Evolutionary conservation across 2,113 vertebrate genomes (phyloP).

Genomic region (Tinamus guttatus): DNA sequence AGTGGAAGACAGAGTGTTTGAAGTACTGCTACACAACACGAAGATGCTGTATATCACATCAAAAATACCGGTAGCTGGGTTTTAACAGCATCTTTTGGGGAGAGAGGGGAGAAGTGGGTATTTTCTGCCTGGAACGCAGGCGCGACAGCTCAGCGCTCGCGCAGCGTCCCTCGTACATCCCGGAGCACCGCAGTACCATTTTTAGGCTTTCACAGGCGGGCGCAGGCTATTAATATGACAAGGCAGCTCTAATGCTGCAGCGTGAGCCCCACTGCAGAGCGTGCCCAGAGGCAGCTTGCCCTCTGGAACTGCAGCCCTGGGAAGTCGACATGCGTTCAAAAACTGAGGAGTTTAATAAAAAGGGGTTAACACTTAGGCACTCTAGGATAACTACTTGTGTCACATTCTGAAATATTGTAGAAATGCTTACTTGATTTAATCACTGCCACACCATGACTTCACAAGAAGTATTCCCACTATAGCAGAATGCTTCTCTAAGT

Average conservation of each 20-base stretch:
- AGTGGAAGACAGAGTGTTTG: background rate
- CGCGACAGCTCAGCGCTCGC: background rate
- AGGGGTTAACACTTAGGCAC: background rate
- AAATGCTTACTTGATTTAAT: background rate
- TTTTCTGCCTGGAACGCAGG: background rate
- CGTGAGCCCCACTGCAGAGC: constrained; percentile 23
- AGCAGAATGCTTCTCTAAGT: background rate
- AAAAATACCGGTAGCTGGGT: background rate
- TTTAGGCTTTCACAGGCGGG: constrained; percentile 66
- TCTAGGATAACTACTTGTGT: background rate
- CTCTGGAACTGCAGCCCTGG: background rate
- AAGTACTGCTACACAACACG: background rate
- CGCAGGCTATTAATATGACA: constrained; percentile 66
- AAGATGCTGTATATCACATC: background rate
- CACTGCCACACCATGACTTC: background rate
- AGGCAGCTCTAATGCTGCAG: constrained; percentile 53
- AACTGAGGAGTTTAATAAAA: constrained; percentile 22
- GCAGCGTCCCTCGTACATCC: constrained; percentile 59
- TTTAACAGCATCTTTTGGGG: background rate
- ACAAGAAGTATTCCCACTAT: background rate
- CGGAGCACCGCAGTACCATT: constrained; percentile 62
- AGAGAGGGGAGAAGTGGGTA: background rate
- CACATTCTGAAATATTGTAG: background rate
- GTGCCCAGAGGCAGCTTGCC: constrained; percentile 35
- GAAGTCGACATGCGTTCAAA: constrained; percentile 40